Conservation (phyloP, 1,140 invertebrate species). For the Kradibia gibbosae region DNA sequence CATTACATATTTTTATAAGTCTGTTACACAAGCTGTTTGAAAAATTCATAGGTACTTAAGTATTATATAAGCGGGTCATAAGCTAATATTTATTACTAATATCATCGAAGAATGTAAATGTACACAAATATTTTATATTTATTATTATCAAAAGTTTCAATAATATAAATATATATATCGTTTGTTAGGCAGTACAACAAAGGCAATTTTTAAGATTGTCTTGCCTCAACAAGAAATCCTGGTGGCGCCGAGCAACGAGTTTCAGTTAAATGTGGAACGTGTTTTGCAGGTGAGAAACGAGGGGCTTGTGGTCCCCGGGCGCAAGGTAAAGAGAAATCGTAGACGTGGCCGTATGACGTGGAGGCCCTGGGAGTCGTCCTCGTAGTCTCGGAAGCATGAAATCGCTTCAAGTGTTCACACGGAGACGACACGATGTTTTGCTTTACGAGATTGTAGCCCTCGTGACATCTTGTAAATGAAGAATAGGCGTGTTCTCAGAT, state of each 20-base stretch:
- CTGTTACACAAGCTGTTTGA: too few species aligned
- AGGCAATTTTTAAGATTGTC: not conserved
- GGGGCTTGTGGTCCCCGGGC: not conserved
- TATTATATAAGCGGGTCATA: too few species aligned
- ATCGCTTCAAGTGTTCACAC: not conserved
- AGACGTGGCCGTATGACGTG: not conserved
- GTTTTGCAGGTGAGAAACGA: constrained; percentile 24
- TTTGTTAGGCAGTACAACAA: too few species aligned
- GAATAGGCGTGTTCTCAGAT: not conserved
- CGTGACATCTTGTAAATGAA: not conserved
- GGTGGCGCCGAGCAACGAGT: not conserved
- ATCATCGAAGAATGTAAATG: too few species aligned
- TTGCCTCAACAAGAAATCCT: not conserved
- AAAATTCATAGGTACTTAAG: too few species aligned
- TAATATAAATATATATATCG: too few species aligned
- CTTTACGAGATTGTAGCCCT: constrained; percentile 26
- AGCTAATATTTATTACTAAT: too few species aligned
- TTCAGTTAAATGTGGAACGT: not conserved
- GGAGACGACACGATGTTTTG: constrained; percentile 31
- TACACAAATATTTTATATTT: too few species aligned
- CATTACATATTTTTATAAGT: too few species aligned
- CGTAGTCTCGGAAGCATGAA: not conserved
- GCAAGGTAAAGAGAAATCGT: too few species aligned
- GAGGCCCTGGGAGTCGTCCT: constrained; percentile 28
- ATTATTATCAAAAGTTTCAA: too few species aligned